Conservation (phyloP, 2,797 vertebrate species). For the Pseudochirops corinnae region DNA sequence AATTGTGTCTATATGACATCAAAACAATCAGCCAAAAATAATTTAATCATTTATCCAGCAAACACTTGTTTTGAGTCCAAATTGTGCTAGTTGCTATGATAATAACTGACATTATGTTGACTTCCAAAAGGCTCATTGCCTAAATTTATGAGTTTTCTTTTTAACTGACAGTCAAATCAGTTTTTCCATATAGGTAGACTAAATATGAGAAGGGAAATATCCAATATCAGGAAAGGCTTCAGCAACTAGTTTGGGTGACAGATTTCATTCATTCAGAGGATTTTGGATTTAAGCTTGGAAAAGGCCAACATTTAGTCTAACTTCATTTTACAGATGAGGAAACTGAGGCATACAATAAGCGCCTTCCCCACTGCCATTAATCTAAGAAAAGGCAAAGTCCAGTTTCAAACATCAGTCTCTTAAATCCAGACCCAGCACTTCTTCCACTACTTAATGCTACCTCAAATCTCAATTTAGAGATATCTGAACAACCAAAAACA, state of each 20-base stretch:
- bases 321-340: not conserved
- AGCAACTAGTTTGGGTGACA: not conserved
- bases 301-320: not conserved
- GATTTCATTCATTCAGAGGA: not conserved
- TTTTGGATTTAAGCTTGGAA: not conserved
- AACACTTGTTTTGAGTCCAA: not conserved
- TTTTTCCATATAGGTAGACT: slow-evolving; percentile 35
- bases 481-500: not conserved
- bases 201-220: slow-evolving; percentile 13
- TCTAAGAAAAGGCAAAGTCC: not conserved
- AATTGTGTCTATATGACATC: slow-evolving; percentile 25
- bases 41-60: not conserved
- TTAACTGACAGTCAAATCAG: slow-evolving; percentile 10
- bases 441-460: not conserved
- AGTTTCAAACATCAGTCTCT: not conserved
- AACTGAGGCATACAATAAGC: not conserved
- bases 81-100: not conserved
- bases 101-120: not conserved
- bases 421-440: not conserved
- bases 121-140: not conserved
- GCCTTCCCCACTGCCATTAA: not conserved
- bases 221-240: slow-evolving; percentile 26
- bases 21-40: not conserved
- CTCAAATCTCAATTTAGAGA: slow-evolving; percentile 6
- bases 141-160: not conserved